Conservation (phyloP, 2,797 vertebrate genomes). For the Taeniopygia guttata region DNA sequence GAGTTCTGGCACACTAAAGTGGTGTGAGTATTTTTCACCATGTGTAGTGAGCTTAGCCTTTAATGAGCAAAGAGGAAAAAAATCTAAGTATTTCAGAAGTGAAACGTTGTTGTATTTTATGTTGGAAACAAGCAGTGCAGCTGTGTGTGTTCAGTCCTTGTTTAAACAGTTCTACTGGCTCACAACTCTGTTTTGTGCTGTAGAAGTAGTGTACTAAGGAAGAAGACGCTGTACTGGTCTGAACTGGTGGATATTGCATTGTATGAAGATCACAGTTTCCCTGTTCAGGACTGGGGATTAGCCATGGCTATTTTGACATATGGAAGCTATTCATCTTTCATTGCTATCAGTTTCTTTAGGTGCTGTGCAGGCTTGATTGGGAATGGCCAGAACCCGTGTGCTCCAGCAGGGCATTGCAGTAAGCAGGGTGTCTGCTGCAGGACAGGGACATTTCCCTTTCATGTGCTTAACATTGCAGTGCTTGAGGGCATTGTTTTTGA, state of each 20-base stretch:
- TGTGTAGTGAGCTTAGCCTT: neutral
- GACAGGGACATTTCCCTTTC: neutral
- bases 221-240: neutral
- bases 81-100: neutral
- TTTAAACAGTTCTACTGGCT: neutral
- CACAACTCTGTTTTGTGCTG: rapidly evolving
- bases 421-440: neutral
- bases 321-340: neutral
- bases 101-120: neutral
- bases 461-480: rapidly evolving
- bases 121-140: neutral
- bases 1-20: neutral
- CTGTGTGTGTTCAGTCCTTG: neutral
- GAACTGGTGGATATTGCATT: rapidly evolving
- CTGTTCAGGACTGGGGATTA: neutral
- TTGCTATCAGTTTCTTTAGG: rapidly evolving
- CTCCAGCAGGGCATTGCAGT: neutral
- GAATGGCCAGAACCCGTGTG: neutral
- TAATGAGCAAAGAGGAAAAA: neutral
- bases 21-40: neutral
- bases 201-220: neutral
- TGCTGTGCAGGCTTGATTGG: neutral
- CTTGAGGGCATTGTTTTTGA: neutral
- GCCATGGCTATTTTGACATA: neutral
- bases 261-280: neutral